phyloP scores from a whole-genome alignment of 1,140 invertebrate species.

The Platorchestia sp. region DNA sequence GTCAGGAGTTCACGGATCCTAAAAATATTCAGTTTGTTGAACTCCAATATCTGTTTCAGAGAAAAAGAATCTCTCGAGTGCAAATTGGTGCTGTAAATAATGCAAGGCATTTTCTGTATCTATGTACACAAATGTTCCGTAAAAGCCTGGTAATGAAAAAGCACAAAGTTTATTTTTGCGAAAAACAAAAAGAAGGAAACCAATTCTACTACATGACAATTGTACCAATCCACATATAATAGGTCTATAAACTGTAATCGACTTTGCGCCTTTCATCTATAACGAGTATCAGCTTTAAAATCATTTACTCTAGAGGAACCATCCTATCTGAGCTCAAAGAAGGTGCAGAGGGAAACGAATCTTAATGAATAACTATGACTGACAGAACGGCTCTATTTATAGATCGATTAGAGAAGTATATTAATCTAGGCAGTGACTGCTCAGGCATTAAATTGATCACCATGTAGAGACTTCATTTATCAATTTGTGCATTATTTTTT shows the following conservation, averaged over 20 bases:
- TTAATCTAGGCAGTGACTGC: background rate
- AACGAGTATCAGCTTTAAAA: background rate
- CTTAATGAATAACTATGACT: background rate
- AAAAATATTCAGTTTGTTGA: too few species aligned
- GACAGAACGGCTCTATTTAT: background rate
- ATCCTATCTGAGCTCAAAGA: background rate
- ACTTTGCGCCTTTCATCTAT: background rate
- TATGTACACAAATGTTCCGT: background rate
- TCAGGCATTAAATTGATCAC: too few species aligned
- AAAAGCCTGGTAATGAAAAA: background rate
- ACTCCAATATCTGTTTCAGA: background rate
- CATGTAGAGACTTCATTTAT: too few species aligned
- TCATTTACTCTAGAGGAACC: background rate
- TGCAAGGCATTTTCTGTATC: background rate
- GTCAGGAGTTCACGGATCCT: background rate
- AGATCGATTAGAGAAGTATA: background rate
- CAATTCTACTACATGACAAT: background rate
- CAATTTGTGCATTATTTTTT: background rate
- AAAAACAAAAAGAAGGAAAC: background rate
- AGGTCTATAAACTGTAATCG: background rate
- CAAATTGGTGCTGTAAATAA: background rate
- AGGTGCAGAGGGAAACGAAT: background rate
- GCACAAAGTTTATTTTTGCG: background rate
- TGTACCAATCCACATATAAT: background rate
- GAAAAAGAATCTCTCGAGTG: background rate